Base-by-base conservation (phyloP, 2,888 invertebrate species). In the Drosophila hamatofila region DNA sequence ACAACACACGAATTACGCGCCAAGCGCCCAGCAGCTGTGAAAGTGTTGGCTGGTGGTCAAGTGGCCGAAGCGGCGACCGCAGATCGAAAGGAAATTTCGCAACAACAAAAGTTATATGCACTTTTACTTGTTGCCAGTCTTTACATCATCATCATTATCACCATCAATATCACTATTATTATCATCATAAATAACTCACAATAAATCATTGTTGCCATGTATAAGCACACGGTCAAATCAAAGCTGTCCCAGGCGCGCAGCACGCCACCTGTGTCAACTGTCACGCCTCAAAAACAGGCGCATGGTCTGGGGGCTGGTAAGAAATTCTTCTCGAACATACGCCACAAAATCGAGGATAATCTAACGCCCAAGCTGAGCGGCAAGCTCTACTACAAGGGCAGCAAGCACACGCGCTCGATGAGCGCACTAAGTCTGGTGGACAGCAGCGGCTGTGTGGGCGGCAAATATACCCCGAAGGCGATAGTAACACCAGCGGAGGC, bases 291-390 rank as follows among this genome's bases (percentile, higher is more conserved):
- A 2, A 80, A 72, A 41, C 58, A 71, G 30, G 39, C 49, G 2
- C 71, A 81, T 27, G 80, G 73, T 21, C 25, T 88, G 41, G 81
- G 81, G 4, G 88, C 79, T 21, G 82, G 88, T 39, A 88, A 81
- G 58, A 86, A 81, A 14, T 90, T 93, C 67, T 92, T 91, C 67
- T 90, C 92, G 7, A 92, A 91, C 80, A 91, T 93, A 69, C 91
- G 92, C 3, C 92, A 93, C 71, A 93, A 92, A 73, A 92, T 93
- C 65, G 93, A 93, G 76, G 92, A 93, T 61, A 91, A 91, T 82
- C 80, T 93, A 7, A 91, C 92, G 42, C 92, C 93, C 49, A 92
- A 91, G 65, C 72, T 91, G 27, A 80, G 84, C 18, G 89, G 91
- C 8, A 92, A 91, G 66, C 82, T 92, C 9, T 91, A 92, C 59